Evolutionary conservation across 2,113 vertebrate genomes (phyloP).

Genomic region (Cynoglossus semilaevis): DNA sequence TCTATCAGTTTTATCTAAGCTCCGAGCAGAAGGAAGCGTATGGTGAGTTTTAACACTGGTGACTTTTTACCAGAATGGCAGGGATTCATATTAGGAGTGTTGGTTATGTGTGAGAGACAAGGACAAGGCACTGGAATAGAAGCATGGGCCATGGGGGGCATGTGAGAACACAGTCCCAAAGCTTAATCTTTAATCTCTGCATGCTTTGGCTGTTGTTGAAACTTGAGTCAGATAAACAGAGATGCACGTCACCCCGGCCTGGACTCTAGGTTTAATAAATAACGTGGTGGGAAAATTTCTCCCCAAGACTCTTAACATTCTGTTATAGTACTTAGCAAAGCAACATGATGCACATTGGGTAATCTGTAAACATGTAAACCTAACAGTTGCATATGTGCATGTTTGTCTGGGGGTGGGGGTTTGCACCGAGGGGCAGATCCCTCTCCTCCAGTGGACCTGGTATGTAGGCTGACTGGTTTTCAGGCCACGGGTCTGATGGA

Average conservation of each 20-base stretch:
- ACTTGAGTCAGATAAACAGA: constrained; percentile 33
- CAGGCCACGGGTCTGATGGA: constrained; percentile 18
- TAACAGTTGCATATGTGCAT: constrained; percentile 13
- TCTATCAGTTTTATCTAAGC: constrained; percentile 22
- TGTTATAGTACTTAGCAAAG: no score
- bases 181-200: constrained; percentile 41
- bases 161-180: constrained; percentile 23
- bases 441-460: constrained; percentile 8
- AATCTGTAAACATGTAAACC: constrained; percentile 26
- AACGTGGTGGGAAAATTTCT: constrained; percentile 17
- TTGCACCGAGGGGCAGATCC: constrained; percentile 12
- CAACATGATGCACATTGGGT: constrained; percentile 22
- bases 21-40: constrained; percentile 20
- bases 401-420: constrained; percentile 30
- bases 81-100: constrained; percentile 25
- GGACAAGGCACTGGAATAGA: no score
- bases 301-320: neutral
- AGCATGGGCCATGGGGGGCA: constrained; percentile 2
- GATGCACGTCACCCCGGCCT: constrained; percentile 24
- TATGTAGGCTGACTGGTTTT: constrained; percentile 10
- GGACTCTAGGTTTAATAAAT: constrained; percentile 38
- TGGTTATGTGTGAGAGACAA: neutral
- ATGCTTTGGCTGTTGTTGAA: constrained; percentile 19
- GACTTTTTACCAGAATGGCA: constrained; percentile 33
- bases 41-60: constrained; percentile 29